Conservation (phyloP, 2,797 vertebrate genomes). For the Eleutherodactylus coqui region DNA sequence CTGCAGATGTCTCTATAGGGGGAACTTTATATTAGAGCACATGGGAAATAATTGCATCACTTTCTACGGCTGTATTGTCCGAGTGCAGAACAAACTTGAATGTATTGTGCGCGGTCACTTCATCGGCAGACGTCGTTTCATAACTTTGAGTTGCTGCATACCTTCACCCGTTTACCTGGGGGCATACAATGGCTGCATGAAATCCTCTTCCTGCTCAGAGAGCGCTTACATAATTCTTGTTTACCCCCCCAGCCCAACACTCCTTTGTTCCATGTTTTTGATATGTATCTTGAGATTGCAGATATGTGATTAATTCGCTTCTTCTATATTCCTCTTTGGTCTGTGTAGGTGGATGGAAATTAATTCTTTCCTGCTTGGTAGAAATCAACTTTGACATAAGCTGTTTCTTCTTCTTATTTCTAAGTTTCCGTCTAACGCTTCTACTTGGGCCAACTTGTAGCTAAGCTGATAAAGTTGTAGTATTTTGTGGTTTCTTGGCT, state of each 20-base stretch:
- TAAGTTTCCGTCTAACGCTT: slow-evolving; percentile 64
- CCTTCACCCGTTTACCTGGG: not conserved
- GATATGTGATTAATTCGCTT: not conserved
- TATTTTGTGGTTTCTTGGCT: slow-evolving; percentile 47
- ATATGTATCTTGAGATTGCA: not conserved
- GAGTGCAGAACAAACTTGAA: not conserved
- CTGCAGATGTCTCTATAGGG: too few relatives aligned
- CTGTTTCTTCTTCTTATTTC: not conserved
- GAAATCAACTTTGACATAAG: not conserved
- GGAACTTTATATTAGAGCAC: too few relatives aligned
- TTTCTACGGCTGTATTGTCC: not conserved
- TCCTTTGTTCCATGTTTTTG: not conserved
- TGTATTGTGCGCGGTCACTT: not conserved
- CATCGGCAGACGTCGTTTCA: not conserved
- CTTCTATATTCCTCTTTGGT: not conserved
- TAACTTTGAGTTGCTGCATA: not conserved
- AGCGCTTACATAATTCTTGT: not conserved
- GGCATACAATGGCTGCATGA: not conserved
- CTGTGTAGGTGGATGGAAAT: not conserved
- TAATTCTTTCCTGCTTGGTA: not conserved
- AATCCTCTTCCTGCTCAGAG: not conserved
- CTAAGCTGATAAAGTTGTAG: slow-evolving; percentile 70
- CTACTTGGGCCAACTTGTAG: slow-evolving; percentile 46
- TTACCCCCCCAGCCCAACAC: not conserved
- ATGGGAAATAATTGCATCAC: not conserved